Percentiles rank a stretch among this genome's conserved stretches.
Conservation (phyloP, 2,113 vertebrate genomes). For the Phylloscopus trochilus region DNA sequence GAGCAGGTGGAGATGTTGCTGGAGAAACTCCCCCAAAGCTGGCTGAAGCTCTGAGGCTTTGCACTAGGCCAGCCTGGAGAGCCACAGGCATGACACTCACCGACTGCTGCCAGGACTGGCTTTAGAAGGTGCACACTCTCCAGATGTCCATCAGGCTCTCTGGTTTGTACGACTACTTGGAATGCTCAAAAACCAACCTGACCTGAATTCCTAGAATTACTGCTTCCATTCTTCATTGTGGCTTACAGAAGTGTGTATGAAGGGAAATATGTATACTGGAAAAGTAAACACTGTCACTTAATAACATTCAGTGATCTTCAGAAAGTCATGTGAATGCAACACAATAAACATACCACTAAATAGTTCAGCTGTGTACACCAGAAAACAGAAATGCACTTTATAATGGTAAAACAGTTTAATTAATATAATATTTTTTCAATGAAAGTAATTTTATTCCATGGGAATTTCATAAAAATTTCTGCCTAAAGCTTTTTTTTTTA, state of each 20-base stretch:
- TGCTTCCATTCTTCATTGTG: background rate
- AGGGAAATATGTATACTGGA: background rate
- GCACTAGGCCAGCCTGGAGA: background rate
- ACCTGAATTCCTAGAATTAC: background rate
- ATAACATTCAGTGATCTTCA: background rate
- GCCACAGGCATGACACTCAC: fast-evolving
- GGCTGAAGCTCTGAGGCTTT: background rate
- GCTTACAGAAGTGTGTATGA: background rate
- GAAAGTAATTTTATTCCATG: background rate
- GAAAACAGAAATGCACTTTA: background rate
- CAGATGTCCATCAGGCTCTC: background rate
- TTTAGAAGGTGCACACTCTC: background rate
- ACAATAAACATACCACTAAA: background rate
- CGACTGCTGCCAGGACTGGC: fast-evolving
- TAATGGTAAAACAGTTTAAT: background rate
- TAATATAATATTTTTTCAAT: background rate
- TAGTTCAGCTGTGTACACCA: background rate
- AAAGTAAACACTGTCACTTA: background rate
- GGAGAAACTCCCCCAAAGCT: background rate
- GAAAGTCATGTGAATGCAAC: background rate
- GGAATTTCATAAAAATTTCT: background rate
- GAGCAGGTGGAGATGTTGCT: fast-evolving
- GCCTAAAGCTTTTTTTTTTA: background rate
- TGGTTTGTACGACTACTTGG: background rate
- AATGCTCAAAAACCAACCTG: background rate